These are phyloP conservation scores for Terebella lapidaria DNA, from an alignment of 2,888 invertebrate genomes.

Conservation along the genomic window DNA sequence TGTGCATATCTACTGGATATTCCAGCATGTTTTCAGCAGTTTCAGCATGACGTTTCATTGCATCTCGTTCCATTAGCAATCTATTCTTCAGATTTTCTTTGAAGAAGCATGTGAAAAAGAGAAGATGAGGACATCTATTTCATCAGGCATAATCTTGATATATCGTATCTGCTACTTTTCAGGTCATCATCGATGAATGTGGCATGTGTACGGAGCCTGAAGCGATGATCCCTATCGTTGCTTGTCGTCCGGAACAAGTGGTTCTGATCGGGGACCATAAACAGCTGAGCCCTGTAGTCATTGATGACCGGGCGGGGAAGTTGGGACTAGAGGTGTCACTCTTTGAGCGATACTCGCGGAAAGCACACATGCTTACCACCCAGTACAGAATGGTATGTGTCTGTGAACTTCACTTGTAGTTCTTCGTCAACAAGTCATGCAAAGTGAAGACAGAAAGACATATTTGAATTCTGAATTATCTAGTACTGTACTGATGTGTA, in stretches of 20 bases:
- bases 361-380: constrained; percentile 29
- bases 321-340: constrained; percentile 36
- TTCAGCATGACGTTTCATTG: background rate
- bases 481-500: too few species aligned
- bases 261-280: constrained; percentile 39
- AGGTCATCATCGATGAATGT: constrained; percentile 44
- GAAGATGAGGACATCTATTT: background rate
- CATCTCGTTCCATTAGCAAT: background rate
- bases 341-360: constrained; percentile 33
- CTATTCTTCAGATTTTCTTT: background rate
- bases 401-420: constrained; percentile 16
- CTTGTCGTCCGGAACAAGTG: constrained; percentile 38
- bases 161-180: constrained; percentile 3
- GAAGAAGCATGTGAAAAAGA: background rate
- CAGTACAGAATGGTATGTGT: constrained; percentile 41
- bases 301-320: constrained; percentile 25
- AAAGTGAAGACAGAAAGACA: background rate
- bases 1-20: background rate
- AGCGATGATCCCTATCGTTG: constrained; percentile 30
- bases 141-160: background rate
- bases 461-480: background rate
- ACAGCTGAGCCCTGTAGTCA: constrained; percentile 32
- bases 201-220: constrained; percentile 47
- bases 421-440: background rate
- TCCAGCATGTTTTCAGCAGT: background rate